phyloP scores from a whole-genome alignment of 2,888 invertebrate genomes.

The Myopa tessellatipennis region DNA sequence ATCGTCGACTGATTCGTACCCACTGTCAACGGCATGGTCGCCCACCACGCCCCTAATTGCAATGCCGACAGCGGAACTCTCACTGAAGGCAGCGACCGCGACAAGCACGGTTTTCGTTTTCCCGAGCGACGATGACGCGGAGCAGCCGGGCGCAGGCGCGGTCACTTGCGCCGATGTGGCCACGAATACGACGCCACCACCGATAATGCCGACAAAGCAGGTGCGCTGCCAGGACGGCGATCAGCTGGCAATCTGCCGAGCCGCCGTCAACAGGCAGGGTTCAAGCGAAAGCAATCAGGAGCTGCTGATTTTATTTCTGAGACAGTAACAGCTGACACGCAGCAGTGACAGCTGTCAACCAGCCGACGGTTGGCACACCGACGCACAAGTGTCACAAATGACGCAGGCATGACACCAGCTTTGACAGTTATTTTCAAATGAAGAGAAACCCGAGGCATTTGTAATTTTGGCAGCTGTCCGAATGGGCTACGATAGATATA shows the following conservation, averaged over 20 bases:
- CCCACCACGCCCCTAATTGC: slow-evolving; percentile 59
- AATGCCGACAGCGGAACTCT: slow-evolving; percentile 53
- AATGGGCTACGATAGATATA: background rate
- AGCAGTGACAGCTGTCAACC: background rate
- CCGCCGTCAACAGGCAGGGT: slow-evolving; percentile 39
- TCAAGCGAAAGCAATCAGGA: slow-evolving; percentile 45
- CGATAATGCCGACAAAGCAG: background rate
- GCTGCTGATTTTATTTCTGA: slow-evolving; percentile 51
- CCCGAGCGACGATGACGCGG: slow-evolving; percentile 33
- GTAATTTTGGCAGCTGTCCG: background rate
- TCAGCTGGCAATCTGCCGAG: slow-evolving; percentile 41
- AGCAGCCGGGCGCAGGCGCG: background rate
- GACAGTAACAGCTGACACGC: slow-evolving; percentile 42
- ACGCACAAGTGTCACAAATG: background rate
- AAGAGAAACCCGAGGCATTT: background rate
- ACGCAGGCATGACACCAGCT: background rate
- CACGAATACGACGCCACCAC: slow-evolving; percentile 45
- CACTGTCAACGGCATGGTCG: slow-evolving; percentile 49
- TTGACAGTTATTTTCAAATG: slow-evolving; percentile 28
- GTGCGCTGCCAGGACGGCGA: background rate
- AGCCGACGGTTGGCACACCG: slow-evolving; percentile 6
- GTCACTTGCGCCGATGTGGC: slow-evolving; percentile 29
- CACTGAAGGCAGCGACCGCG: slow-evolving; percentile 43
- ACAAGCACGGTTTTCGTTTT: slow-evolving; percentile 35
- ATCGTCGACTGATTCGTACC: slow-evolving; percentile 59